These are phyloP conservation scores for Pseudois nayaur DNA, from an alignment of 2,113 vertebrate genomes.

Conservation along the genomic window DNA sequence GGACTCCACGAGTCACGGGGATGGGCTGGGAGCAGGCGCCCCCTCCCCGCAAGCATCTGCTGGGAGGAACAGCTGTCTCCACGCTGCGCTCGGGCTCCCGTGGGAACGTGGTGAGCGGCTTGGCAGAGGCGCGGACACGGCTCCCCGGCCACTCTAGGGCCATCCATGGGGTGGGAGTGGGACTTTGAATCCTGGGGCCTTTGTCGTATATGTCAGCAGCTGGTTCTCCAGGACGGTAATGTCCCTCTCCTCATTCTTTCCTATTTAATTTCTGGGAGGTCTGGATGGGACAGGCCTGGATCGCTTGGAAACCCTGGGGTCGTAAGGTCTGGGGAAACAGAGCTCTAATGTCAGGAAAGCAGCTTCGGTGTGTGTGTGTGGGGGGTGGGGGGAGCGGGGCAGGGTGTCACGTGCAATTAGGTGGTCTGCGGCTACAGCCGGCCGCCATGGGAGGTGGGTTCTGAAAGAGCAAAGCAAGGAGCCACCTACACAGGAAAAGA, in stretches of 20 bases:
- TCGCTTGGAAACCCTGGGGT: neutral
- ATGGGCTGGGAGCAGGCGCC: neutral
- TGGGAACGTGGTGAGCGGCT: slow-evolving; percentile 53
- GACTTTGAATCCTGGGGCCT: neutral
- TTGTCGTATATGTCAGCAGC: slow-evolving; percentile 31
- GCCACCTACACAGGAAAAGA: too few species aligned
- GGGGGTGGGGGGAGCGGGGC: neutral
- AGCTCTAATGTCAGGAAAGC: neutral
- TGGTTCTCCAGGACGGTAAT: neutral
- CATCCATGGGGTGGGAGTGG: neutral
- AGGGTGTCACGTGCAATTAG: neutral
- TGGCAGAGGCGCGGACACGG: neutral
- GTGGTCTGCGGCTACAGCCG: neutral
- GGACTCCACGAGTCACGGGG: neutral
- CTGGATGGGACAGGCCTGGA: neutral
- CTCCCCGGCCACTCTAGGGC: neutral
- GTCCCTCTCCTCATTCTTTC: neutral
- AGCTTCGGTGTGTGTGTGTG: neutral
- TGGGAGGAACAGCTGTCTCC: slow-evolving; percentile 58
- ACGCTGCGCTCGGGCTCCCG: neutral
- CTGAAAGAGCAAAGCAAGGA: neutral
- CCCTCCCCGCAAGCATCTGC: slow-evolving; percentile 10
- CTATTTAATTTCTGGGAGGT: slow-evolving; percentile 25
- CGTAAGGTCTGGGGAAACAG: neutral
- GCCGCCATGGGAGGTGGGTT: neutral